A percentile compares a stretch with the other conserved stretches of the same genome.
Conservation (phyloP, 2,113 vertebrate genomes). For the Protobothrops mucrosquamatus region DNA sequence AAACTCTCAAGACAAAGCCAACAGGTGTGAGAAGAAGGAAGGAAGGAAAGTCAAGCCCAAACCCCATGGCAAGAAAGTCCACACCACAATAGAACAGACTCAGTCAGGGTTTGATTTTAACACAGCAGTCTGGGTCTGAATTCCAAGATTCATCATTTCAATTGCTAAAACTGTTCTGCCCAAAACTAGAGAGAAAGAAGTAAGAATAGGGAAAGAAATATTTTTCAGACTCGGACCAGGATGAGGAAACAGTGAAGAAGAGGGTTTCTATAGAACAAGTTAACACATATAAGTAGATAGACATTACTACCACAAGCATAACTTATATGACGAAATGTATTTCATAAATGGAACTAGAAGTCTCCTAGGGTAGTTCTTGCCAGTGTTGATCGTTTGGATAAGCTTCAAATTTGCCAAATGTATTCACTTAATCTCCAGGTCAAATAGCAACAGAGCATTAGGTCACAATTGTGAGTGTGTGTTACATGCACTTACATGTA, state of each 20-base stretch:
- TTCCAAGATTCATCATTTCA: rapidly evolving
- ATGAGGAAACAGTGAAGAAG: background rate
- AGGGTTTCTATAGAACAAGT: rapidly evolving
- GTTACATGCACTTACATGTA: background rate
- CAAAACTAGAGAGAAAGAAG: background rate
- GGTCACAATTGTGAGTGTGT: background rate
- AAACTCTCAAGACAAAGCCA: slow-evolving; percentile 66
- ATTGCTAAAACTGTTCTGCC: background rate
- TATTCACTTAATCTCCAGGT: background rate
- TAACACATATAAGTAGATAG: background rate
- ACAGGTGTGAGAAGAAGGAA: slow-evolving; percentile 63
- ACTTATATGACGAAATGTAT: rapidly evolving
- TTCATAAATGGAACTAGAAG: background rate
- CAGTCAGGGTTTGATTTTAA: slow-evolving; percentile 88
- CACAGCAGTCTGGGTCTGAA: slow-evolving; percentile 95
- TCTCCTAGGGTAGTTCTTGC: rapidly evolving
- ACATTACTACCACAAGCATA: rapidly evolving
- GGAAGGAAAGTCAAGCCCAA: slow-evolving; percentile 58
- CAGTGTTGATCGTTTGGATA: rapidly evolving
- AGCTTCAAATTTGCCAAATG: background rate
- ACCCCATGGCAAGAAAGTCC: slow-evolving; percentile 61
- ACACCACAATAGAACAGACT: slow-evolving; percentile 61
- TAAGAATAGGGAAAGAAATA: background rate
- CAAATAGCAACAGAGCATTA: slow-evolving; percentile 10
- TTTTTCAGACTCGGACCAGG: background rate